Percentiles rank a stretch among this genome's conserved stretches.
Evolutionary conservation across 2,113 vertebrate species (phyloP).

Genomic region (Atherinomorus stipes): DNA sequence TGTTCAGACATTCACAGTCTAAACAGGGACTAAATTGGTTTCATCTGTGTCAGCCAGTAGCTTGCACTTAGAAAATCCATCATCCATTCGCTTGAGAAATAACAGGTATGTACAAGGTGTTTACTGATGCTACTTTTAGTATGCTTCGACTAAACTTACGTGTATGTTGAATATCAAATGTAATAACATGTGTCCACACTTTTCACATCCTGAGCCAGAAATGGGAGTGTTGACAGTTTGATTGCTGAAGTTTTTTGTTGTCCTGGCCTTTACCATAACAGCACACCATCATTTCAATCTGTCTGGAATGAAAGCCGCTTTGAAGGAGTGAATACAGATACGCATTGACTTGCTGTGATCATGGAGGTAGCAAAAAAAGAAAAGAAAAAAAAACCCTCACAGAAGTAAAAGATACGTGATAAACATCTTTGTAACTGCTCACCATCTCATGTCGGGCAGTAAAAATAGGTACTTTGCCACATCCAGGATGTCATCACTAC

Average conservation of each 20-base stretch:
- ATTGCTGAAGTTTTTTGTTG: constrained; percentile 54
- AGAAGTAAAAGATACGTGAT: constrained; percentile 55
- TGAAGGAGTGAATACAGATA: constrained; percentile 54
- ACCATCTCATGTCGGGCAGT: constrained; percentile 18
- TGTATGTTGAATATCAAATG: constrained; percentile 43
- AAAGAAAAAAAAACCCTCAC: background rate
- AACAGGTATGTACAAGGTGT: constrained; percentile 5
- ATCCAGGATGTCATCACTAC: constrained; percentile 41
- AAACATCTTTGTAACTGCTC: constrained; percentile 65
- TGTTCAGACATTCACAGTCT: background rate
- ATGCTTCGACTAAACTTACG: constrained; percentile 29
- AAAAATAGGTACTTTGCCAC: constrained; percentile 46
- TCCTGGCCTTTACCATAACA: constrained; percentile 39
- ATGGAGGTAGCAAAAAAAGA: constrained; percentile 38
- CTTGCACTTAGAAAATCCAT: background rate
- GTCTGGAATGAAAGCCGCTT: constrained; percentile 46
- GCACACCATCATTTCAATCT: constrained; percentile 61
- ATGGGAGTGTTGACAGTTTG: constrained; percentile 59
- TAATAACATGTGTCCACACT: constrained; percentile 29
- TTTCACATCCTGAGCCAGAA: constrained; percentile 31
- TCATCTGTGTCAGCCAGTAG: background rate
- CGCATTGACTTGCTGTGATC: constrained; percentile 53
- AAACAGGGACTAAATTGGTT: constrained; percentile 2
- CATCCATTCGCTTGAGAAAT: constrained; percentile 2
- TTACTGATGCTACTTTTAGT: constrained; percentile 16